Evolutionary conservation across 2,113 vertebrate genomes (phyloP), one percentile per base, ranked within the genome.

Genomic region (Bucco capensis): DNA sequence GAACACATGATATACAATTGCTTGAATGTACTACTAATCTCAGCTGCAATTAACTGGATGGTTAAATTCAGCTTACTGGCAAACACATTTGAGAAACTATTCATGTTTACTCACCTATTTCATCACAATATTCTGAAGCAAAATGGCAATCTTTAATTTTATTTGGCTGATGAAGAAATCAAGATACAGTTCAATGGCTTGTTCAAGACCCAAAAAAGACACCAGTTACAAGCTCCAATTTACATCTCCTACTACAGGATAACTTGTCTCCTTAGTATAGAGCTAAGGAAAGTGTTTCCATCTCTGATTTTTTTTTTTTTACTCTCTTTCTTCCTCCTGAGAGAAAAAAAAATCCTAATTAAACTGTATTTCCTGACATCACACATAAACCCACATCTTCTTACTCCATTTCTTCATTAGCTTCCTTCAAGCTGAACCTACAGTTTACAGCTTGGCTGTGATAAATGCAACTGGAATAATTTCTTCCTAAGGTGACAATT

Each of bases 401-500:
- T 92, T 80, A 58, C 27, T 27, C 42, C 19, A 79, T 42, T 73
- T 35, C 49, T 56, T 90, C 53, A 46, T 56, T 33, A 57, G 25
- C 40, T 82, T 44, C 53, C 30, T 44, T 92, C 35, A 71, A 71
- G 44, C 9, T 74, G 40, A 89, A 71, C 19, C n/a, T 69, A 35
- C 14, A 69, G 37, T 65, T 78, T 82, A 65, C 58, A 82, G 58
- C 25, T 57, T 50, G 46, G 53, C 37, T 79, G 46, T 61, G 73
- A 83, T 71, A 94, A 94, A 81, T 31, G 10, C 30, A 93, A 75
- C 38, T 25, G 47, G 14, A 77, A 77, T 67, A 30, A 91, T 86
- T 86, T 89, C 60, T 56, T 96, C 78, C 51, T 80, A 58, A 91
- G 23, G 69, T 90, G 58, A 83, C 76, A 86, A 73, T 11, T 64